phyloP scores from a whole-genome alignment of 2,113 vertebrate genomes.

The Zapornia atra region DNA sequence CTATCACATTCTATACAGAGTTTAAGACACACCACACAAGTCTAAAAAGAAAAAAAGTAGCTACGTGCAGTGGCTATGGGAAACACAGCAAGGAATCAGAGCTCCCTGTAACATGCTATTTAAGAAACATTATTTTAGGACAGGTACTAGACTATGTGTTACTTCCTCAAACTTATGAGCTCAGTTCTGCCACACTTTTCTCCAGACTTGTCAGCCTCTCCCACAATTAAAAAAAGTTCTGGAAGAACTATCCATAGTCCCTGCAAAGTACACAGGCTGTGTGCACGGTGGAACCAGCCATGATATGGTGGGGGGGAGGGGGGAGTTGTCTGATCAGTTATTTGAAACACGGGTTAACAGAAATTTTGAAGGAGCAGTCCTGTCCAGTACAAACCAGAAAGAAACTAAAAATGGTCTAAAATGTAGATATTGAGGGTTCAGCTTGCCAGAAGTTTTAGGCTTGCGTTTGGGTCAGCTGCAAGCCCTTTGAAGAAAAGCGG shows the following conservation, averaged over 20 bases:
- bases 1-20: background rate
- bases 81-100: background rate
- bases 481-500: background rate
- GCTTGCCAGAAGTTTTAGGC: background rate
- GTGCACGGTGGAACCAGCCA: background rate
- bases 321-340: background rate
- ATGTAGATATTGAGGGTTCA: background rate
- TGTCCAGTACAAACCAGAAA: background rate
- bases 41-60: background rate
- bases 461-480: background rate
- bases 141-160: fast-evolving
- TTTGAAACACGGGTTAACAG: background rate
- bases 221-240: background rate
- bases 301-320: background rate
- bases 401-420: background rate
- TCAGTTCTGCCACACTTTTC: background rate
- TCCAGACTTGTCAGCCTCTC: background rate
- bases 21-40: background rate
- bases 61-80: background rate
- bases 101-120: background rate
- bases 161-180: background rate
- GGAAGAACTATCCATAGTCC: background rate
- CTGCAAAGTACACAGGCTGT: background rate
- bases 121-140: background rate
- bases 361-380: background rate